Percentiles rank a stretch among this genome's conserved stretches.
These are phyloP conservation scores for Resseliella maxima DNA, from an alignment of 2,888 invertebrate genomes.

Conservation along the genomic window DNA sequence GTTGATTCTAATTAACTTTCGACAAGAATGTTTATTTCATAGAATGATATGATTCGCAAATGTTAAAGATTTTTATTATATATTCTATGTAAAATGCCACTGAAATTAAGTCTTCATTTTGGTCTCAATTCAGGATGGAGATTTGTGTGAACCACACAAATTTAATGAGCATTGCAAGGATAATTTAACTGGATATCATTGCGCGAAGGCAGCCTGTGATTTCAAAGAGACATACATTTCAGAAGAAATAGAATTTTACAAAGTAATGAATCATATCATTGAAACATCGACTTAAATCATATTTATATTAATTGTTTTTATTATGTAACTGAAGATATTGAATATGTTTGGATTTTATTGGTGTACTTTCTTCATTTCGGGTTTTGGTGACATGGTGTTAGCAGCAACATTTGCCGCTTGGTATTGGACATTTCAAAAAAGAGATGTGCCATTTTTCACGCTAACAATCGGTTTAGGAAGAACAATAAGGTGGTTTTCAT, in stretches of 20 bases:
- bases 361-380: slow-evolving; percentile 90
- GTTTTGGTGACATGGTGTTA: slow-evolving; percentile 90
- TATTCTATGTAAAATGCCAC: no score
- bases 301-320: no score
- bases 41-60: no score
- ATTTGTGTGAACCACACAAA: slow-evolving; percentile 70
- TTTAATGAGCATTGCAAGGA: slow-evolving; percentile 70
- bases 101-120: no score
- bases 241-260: no score
- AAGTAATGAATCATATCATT: no score
- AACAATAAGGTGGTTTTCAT: slow-evolving; percentile 69
- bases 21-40: no score
- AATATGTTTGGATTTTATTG: slow-evolving; percentile 90
- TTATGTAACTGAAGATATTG: slow-evolving; percentile 62
- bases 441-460: slow-evolving; percentile 86
- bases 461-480: slow-evolving; percentile 79
- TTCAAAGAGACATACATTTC: slow-evolving; percentile 68
- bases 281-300: no score
- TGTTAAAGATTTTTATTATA: no score
- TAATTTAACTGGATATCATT: slow-evolving; percentile 59
- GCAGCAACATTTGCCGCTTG: slow-evolving; percentile 90
- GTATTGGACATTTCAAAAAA: slow-evolving; percentile 92
- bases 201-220: slow-evolving; percentile 72
- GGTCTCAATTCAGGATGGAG: slow-evolving; percentile 67
- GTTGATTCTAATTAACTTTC: no score